Percentiles rank a stretch among this genome's conserved stretches.
These are phyloP conservation scores for Thamnaconus septentrionalis DNA, from an alignment of 2,113 vertebrate genomes.

Conservation along the genomic window DNA sequence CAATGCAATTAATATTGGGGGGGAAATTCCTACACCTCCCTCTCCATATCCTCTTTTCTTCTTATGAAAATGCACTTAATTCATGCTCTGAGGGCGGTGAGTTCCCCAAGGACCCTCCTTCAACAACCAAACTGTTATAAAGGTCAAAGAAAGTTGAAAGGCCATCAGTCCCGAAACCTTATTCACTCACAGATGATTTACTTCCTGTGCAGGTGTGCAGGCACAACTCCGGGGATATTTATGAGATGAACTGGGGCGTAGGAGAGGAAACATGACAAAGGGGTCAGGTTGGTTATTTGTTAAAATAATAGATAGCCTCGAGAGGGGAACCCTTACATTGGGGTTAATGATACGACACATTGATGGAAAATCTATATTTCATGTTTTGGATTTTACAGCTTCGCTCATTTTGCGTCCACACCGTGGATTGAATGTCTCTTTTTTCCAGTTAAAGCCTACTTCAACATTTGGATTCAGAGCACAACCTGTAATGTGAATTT, in stretches of 20 bases:
- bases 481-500: no score
- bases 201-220: slow-evolving; percentile 25
- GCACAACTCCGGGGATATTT: slow-evolving; percentile 16
- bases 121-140: slow-evolving; percentile 25
- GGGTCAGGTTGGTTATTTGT: slow-evolving; percentile 39
- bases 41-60: slow-evolving; percentile 16
- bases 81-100: slow-evolving; percentile 22
- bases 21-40: slow-evolving; percentile 17
- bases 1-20: slow-evolving; percentile 56
- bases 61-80: slow-evolving; percentile 26
- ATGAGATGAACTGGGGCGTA: slow-evolving; percentile 27
- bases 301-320: slow-evolving; percentile 41
- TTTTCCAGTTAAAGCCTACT: no score
- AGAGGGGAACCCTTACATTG: slow-evolving; percentile 3
- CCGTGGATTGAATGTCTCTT: not conserved
- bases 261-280: slow-evolving; percentile 11
- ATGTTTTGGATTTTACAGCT: not conserved
- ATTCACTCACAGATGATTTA: slow-evolving; percentile 55
- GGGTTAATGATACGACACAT: slow-evolving; percentile 32
- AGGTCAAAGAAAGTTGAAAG: slow-evolving; percentile 58
- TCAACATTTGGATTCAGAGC: no score
- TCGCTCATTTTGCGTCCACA: not conserved
- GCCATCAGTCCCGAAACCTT: slow-evolving; percentile 34
- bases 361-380: slow-evolving; percentile 15
- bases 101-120: slow-evolving; percentile 23